Percentiles rank a stretch among this genome's conserved stretches.
Evolutionary conservation across 2,888 invertebrate species (phyloP).

Genomic region (Drosophila siamana): DNA sequence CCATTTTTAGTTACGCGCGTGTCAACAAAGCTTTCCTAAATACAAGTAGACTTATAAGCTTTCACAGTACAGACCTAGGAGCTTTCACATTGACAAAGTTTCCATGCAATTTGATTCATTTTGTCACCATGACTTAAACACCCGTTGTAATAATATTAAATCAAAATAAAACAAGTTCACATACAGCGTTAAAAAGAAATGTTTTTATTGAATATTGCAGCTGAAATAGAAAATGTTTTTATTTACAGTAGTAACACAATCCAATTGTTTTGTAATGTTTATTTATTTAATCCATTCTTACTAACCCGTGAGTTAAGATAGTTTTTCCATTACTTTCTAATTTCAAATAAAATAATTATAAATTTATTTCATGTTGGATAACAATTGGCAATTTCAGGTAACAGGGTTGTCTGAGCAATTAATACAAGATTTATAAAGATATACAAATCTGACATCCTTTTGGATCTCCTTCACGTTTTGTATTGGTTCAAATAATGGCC

Average conservation of each 20-base stretch:
- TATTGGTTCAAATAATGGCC: slow-evolving; percentile 53
- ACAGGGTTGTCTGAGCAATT: slow-evolving; percentile 78
- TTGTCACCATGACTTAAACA: background rate
- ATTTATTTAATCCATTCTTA: slow-evolving; percentile 68
- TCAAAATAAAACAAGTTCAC: background rate
- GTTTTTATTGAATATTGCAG: slow-evolving; percentile 3
- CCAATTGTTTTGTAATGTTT: slow-evolving; percentile 41
- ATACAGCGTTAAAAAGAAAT: background rate
- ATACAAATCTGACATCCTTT: slow-evolving; percentile 70
- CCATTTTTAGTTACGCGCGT: slow-evolving; percentile 2
- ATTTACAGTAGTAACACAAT: background rate
- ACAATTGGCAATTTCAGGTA: slow-evolving; percentile 73
- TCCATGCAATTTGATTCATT: background rate
- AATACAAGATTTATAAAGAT: slow-evolving; percentile 79
- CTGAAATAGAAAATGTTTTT: background rate
- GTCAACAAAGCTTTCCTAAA: slow-evolving; percentile 8
- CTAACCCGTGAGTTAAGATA: slow-evolving; percentile 64
- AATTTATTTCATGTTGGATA: slow-evolving; percentile 73
- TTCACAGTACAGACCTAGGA: slow-evolving; percentile 2
- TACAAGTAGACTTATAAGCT: background rate
- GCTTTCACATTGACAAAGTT: background rate
- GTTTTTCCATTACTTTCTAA: slow-evolving; percentile 69
- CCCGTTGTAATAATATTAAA: background rate
- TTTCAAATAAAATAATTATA: slow-evolving; percentile 74
- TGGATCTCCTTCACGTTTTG: slow-evolving; percentile 58